Evolutionary conservation across 2,888 invertebrate genomes (phyloP).

Genomic region (Drosophila siamana): DNA sequence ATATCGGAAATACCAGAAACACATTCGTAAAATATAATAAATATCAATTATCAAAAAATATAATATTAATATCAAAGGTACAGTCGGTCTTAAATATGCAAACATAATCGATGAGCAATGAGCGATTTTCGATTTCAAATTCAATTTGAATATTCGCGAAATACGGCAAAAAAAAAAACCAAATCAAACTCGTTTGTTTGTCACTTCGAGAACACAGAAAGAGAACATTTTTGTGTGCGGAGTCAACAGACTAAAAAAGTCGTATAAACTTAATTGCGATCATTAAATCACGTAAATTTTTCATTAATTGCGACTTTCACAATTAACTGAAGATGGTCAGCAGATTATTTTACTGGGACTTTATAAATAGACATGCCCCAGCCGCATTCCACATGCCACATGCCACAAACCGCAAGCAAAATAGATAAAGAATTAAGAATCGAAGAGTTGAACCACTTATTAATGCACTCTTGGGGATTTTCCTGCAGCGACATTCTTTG

Average conservation of each 20-base stretch:
- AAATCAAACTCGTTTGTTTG: constrained; percentile 46
- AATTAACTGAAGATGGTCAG: constrained; percentile 1
- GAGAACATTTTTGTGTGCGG: constrained; percentile 3
- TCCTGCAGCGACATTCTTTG: constrained; percentile 34
- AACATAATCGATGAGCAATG: constrained; percentile 45
- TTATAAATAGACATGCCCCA: constrained; percentile 46
- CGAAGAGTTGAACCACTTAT: constrained; percentile 29
- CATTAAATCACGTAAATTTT: constrained; percentile 32
- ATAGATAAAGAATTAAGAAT: constrained; percentile 33
- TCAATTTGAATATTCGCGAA: constrained; percentile 39
- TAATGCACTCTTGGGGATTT: constrained; percentile 38
- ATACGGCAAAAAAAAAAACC: not conserved
- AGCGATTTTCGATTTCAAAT: constrained; percentile 41
- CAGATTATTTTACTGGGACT: constrained; percentile 15
- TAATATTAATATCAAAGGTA: constrained; percentile 45
- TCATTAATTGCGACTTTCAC: constrained; percentile 48
- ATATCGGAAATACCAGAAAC: constrained; percentile 46
- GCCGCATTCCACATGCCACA: constrained; percentile 49
- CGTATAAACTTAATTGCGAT: constrained; percentile 47
- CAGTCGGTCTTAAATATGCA: constrained; percentile 53
- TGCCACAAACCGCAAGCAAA: not conserved
- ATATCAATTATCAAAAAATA: constrained; percentile 44
- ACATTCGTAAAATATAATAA: constrained; percentile 22
- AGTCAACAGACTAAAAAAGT: constrained; percentile 24
- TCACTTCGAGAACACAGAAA: constrained; percentile 1